Conservation (phyloP, 1,140 invertebrate genomes). For the Apis cerana region DNA sequence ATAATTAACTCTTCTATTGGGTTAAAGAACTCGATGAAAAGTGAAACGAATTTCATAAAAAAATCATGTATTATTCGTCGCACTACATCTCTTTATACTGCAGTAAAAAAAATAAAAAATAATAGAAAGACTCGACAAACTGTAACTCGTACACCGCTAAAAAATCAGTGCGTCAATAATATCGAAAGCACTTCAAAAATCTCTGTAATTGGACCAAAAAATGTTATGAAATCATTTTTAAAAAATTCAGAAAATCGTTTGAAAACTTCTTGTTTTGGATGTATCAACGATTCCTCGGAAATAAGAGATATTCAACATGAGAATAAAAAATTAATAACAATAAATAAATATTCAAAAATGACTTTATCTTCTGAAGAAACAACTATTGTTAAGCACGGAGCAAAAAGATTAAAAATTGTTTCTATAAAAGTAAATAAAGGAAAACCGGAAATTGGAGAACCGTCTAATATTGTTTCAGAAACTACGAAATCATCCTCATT, state of each 20-base stretch:
- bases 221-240: conserved; percentile 27
- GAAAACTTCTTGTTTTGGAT: conserved; percentile 16
- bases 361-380: conserved; percentile 64
- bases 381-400: conserved; percentile 68
- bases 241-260: conserved; percentile 31
- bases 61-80: conserved; percentile 65
- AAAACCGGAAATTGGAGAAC: conserved; percentile 62
- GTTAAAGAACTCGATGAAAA: conserved; percentile 57
- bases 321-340: conserved; percentile 23
- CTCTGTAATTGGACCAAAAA: conserved; percentile 57
- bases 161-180: conserved; percentile 62
- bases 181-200: conserved; percentile 60
- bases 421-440: conserved; percentile 55
- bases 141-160: conserved; percentile 63
- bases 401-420: conserved; percentile 72
- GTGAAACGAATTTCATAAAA: conserved; percentile 56
- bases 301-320: conserved; percentile 2
- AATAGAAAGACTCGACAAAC: conserved; percentile 68
- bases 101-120: conserved; percentile 67
- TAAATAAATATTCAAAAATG: conserved; percentile 25
- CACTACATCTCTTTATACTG: conserved; percentile 61
- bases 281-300: conserved; percentile 5
- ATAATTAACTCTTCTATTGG: conserved; percentile 50
- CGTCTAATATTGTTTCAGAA: conserved; percentile 46
- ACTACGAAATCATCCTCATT: conserved; percentile 29